A percentile compares a stretch with the other conserved stretches of the same genome.
Evolutionary conservation across 2,113 vertebrate genomes (phyloP).

Genomic region (Dissostichus mawsoni): DNA sequence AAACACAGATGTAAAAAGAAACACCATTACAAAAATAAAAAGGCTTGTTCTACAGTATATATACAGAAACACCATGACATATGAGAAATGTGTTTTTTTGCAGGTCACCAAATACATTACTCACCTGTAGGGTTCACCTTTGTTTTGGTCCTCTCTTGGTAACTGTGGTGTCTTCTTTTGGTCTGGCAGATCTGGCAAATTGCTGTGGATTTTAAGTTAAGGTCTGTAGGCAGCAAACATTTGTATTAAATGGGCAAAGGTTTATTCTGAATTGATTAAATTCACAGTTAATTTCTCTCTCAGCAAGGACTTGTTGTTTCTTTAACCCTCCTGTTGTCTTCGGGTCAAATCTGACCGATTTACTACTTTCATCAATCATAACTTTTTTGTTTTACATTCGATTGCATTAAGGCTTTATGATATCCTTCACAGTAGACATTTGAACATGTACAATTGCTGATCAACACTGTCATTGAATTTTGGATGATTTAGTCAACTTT

Average conservation of each 20-base stretch:
- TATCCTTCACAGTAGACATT: too few relatives aligned
- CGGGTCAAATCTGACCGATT: too few relatives aligned
- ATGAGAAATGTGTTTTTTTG: background rate
- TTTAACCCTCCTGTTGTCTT: too few relatives aligned
- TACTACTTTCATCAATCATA: too few relatives aligned
- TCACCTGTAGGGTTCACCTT: conserved; percentile 70
- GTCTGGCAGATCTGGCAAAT: conserved; percentile 96
- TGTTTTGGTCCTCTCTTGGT: conserved; percentile 73
- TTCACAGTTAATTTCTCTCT: background rate
- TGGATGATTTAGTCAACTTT: too few relatives aligned
- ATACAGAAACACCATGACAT: background rate
- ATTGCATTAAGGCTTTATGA: too few relatives aligned
- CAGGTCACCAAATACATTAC: background rate
- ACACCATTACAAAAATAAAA: conserved; percentile 49
- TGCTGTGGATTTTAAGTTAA: conserved; percentile 86
- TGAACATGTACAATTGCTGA: too few relatives aligned
- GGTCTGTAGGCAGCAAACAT: conserved; percentile 16
- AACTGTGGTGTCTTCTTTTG: conserved; percentile 88
- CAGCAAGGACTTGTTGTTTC: background rate
- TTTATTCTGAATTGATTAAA: background rate
- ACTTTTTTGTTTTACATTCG: too few relatives aligned
- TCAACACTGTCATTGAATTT: too few relatives aligned
- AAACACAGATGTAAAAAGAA: conserved; percentile 64
- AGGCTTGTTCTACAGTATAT: conserved; percentile 10
- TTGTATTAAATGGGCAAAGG: background rate